A percentile compares a stretch with the other conserved stretches of the same genome.
These are phyloP conservation scores for Lepidocyrtoides sp. DNA, from an alignment of 2,888 invertebrate genomes.

Conservation along the genomic window DNA sequence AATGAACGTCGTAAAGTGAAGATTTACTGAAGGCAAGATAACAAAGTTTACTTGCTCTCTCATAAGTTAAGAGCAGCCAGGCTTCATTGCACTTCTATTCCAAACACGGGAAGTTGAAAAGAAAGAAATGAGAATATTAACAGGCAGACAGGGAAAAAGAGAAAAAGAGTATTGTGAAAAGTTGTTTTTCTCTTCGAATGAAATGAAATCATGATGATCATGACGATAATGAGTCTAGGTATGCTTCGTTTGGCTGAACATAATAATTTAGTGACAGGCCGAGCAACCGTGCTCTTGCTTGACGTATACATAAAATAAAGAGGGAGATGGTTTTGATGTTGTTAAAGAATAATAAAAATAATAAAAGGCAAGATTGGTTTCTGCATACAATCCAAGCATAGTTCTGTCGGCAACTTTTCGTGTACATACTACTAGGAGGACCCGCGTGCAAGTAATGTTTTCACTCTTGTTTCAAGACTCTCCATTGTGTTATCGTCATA, in stretches of 20 bases:
- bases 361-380: neutral
- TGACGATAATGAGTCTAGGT: slow-evolving; percentile 63
- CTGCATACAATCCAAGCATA: neutral
- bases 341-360: slow-evolving; percentile 14
- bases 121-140: slow-evolving; percentile 3
- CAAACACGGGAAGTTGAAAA: neutral
- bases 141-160: neutral
- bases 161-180: slow-evolving; percentile 43
- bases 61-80: neutral
- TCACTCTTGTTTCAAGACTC: slow-evolving; percentile 34
- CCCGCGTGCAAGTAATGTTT: slow-evolving; percentile 26
- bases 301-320: neutral
- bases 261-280: slow-evolving; percentile 59
- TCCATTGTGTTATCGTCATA: slow-evolving; percentile 16
- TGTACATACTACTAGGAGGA: too few species aligned
- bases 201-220: too few species aligned
- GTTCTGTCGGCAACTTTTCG: neutral
- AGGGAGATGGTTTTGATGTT: neutral
- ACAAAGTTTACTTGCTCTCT: slow-evolving; percentile 25
- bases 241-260: slow-evolving; percentile 53
- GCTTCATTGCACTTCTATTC: neutral
- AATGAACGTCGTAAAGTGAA: slow-evolving; percentile 50
- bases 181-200: slow-evolving; percentile 36
- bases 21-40: slow-evolving; percentile 33
- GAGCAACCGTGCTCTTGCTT: neutral